Evolutionary conservation across 2,113 vertebrate species (phyloP), one percentile per base, ranked within the genome.

Genomic region (Leptodactylus fuscus): DNA sequence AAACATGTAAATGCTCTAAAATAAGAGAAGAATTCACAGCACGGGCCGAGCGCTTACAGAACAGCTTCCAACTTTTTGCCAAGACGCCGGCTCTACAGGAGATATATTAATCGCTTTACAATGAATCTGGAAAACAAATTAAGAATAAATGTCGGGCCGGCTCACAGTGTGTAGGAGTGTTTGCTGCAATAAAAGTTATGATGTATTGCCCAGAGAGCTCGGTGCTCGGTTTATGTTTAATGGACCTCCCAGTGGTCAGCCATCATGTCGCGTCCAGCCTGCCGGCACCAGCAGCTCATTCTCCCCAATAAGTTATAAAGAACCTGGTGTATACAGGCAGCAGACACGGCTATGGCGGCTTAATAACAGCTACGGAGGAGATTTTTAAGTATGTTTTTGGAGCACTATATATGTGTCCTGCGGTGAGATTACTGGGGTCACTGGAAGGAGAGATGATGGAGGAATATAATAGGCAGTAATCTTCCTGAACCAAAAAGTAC

Each of bases 111-210:
- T 51, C 44, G 29, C 20, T 53, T 71, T 8, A 27, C 65, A 67
- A 71, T 53, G 27, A 82, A 82, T 71, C 32, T 70, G 32, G 29
- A 51, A 71, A 82, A 82, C 29, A 69, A 70, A 82, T 82, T 70
- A 70, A 69, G 34, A 69, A 49, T 32, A 46, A 12, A 53, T 71
- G 36, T 53, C 55, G 46, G 7, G 9, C 18, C 51, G 9, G 36
- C 60, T 48, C 80, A n/a, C 60, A 69, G 24, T 81, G 55, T 32
- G 80, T n/a, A 69, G 44, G 12, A 48, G 11, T 20, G 44, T n/a
- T 24, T 24, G 32, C 32, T 32, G 44, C 41, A 71, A 71, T 70
- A 29, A 71, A 82, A 16, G 27, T 51, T 51, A 22, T 71, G 44
- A 82, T 27, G 38, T 36, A 53, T 34, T 70, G 60, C 65, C 46